phyloP scores from a whole-genome alignment of 2,888 invertebrate genomes.

The Caenorhabditis macrosperma region DNA sequence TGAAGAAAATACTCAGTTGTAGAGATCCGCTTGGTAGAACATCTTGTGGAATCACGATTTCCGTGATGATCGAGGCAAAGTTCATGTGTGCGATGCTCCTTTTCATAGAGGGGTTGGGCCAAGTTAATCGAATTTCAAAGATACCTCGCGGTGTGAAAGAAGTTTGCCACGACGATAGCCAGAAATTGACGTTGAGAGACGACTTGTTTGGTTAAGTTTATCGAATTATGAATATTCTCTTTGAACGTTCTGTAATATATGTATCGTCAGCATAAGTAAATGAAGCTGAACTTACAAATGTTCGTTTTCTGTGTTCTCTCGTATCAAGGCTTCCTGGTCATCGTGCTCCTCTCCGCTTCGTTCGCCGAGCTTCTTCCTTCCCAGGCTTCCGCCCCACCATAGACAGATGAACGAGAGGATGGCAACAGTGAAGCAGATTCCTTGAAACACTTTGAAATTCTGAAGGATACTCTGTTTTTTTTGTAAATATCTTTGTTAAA shows the following conservation, averaged over 20 bases:
- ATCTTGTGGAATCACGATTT: constrained; percentile 75
- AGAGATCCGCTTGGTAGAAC: constrained; percentile 75
- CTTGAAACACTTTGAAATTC: constrained; percentile 75
- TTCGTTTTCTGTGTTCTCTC: not conserved
- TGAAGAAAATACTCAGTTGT: constrained; percentile 75
- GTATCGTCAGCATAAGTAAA: not conserved
- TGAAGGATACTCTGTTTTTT: no score
- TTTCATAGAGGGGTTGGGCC: no score
- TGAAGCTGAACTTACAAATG: constrained; percentile 4
- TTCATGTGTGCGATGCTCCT: constrained; percentile 77
- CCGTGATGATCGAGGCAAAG: constrained; percentile 80
- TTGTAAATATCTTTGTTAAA: no score
- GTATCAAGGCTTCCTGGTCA: constrained; percentile 12
- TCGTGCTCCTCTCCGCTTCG: not conserved
- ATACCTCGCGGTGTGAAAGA: constrained; percentile 74
- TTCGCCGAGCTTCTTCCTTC: constrained; percentile 2
- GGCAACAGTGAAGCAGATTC: constrained; percentile 56
- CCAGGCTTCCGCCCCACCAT: constrained; percentile 28
- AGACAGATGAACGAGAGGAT: constrained; percentile 66
- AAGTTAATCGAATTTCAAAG: no score
- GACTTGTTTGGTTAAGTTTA: constrained; percentile 68
- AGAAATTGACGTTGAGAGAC: constrained; percentile 73
- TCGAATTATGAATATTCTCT: constrained; percentile 46
- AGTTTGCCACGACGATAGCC: constrained; percentile 74
- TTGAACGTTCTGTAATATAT: constrained; percentile 7